Conservation (phyloP, 1,140 invertebrate genomes). For the Zaprionus davidi region DNA sequence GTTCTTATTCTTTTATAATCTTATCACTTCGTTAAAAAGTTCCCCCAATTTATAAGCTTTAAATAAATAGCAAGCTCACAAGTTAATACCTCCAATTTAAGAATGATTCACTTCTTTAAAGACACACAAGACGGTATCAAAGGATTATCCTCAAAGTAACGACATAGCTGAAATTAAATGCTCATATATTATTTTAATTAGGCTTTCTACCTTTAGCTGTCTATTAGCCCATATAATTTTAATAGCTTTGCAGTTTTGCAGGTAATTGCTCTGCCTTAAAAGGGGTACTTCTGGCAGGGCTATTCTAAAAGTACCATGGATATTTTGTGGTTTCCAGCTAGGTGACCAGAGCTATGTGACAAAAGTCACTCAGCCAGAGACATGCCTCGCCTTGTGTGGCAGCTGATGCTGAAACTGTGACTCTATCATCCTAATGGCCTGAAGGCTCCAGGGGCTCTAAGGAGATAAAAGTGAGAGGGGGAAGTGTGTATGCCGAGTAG, state of each 20-base stretch:
- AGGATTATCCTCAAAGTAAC: neutral
- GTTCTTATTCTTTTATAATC: neutral
- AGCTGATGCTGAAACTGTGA: constrained; percentile 21
- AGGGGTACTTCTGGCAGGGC: neutral
- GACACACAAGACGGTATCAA: neutral
- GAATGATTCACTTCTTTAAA: neutral
- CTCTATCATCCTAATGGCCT: constrained; percentile 43
- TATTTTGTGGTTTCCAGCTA: constrained; percentile 40
- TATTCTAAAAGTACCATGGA: neutral
- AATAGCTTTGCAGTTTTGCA: constrained; percentile 8
- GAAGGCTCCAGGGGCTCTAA: constrained; percentile 16
- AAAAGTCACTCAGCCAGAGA: neutral
- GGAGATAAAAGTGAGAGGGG: neutral
- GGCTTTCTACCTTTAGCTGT: neutral
- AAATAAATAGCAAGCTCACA: neutral
- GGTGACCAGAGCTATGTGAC: constrained; percentile 26
- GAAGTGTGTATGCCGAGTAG: constrained; percentile 14
- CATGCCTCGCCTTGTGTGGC: neutral
- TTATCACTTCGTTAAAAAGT: neutral
- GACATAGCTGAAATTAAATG: neutral
- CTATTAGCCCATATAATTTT: neutral
- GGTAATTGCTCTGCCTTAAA: constrained; percentile 18
- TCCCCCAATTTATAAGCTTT: neutral
- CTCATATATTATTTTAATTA: constrained; percentile 6
- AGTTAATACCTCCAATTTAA: neutral